phyloP scores from a whole-genome alignment of 1,140 invertebrate genomes.

The Drosophila micromelanica region DNA sequence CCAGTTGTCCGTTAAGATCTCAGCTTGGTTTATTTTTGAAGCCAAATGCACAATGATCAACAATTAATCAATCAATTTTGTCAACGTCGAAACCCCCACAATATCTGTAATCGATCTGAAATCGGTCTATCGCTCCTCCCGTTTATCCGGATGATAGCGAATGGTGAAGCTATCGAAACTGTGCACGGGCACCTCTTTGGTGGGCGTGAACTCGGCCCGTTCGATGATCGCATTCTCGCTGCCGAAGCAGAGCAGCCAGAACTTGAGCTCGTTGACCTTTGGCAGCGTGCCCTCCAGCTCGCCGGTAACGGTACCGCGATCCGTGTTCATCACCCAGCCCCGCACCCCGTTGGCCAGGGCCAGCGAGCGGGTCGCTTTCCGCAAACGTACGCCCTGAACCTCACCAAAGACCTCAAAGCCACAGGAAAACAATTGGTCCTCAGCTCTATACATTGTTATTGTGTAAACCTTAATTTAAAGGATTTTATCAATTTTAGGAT shows the following conservation, averaged over 20 bases:
- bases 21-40: constrained; percentile 18
- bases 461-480: background rate
- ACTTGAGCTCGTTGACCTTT: constrained; percentile 87
- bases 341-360: constrained; percentile 86
- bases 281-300: constrained; percentile 86
- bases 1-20: constrained; percentile 4
- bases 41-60: constrained; percentile 6
- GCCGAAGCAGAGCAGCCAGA: constrained; percentile 87
- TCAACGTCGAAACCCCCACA: constrained; percentile 7
- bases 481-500: background rate
- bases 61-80: constrained; percentile 35
- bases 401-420: constrained; percentile 87
- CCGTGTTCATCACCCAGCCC: constrained; percentile 89
- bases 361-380: constrained; percentile 87
- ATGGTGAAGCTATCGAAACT: constrained; percentile 52
- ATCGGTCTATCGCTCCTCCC: no score
- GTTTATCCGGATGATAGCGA: constrained; percentile 27
- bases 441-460: background rate
- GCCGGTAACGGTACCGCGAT: constrained; percentile 87
- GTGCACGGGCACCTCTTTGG: constrained; percentile 60
- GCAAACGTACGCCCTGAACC: constrained; percentile 86
- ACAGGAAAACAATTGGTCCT: constrained; percentile 56
- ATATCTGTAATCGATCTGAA: no score
- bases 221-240: constrained; percentile 88
- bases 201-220: constrained; percentile 86